Conservation (phyloP, 2,888 invertebrate genomes). For the Peribatodes rhomboidaria region DNA sequence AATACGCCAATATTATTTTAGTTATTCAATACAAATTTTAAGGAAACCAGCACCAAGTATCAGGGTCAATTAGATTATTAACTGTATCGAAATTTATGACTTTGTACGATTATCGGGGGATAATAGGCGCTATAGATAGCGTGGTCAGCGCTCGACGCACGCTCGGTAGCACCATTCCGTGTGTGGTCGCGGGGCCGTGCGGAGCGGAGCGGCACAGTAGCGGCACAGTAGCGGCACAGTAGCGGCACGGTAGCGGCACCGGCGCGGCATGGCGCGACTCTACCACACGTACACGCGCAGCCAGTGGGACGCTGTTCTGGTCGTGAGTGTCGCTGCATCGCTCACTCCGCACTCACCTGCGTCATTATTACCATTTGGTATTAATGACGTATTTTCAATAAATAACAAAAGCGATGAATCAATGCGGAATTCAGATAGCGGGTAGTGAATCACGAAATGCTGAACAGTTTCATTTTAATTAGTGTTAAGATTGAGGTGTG, state of each 20-base stretch:
- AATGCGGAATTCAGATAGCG: background rate
- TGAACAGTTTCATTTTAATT: background rate
- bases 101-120: slow-evolving; percentile 25
- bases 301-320: slow-evolving; percentile 78
- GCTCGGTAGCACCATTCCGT: background rate
- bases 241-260: slow-evolving; percentile 5
- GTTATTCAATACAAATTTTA: no score
- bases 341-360: no score
- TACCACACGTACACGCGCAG: slow-evolving; percentile 73
- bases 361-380: background rate
- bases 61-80: background rate
- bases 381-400: no score
- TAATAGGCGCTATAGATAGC: slow-evolving; percentile 15
- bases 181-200: slow-evolving; percentile 1
- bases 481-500: background rate
- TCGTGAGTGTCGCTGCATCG: slow-evolving; percentile 60
- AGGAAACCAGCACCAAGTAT: no score
- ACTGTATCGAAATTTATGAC: slow-evolving; percentile 14
- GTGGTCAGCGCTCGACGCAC: background rate
- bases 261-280: slow-evolving; percentile 61
- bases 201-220: background rate
- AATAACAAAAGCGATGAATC: background rate
- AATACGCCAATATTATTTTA: no score
- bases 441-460: background rate
- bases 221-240: slow-evolving; percentile 41